Evolutionary conservation across 2,888 invertebrate genomes (phyloP), one percentile per base, ranked within the genome.

Genomic region (Meandrusa payeni): DNA sequence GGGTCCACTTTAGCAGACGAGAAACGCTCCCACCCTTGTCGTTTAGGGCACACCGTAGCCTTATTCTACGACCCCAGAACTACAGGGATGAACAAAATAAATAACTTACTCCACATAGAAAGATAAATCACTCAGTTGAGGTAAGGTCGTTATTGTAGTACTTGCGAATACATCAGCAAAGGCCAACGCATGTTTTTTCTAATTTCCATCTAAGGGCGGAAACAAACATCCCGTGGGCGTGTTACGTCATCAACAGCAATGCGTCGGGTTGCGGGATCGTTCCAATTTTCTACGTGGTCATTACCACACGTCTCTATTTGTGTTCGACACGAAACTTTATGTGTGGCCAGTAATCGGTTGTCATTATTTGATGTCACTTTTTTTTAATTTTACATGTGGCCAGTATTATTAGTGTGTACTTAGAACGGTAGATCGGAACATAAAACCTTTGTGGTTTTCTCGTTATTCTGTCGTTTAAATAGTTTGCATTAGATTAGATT

Each of bases 211-310:
- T 43, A 37, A 32, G 32, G 24, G 32, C 44, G 44, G 44, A 44
- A 39, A 72, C 69, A 70, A 61, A 61, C 20, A 44, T 39, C 44
- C 48, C 52, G 50, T 59, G 54, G 54, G 54, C 53, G 52, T 46
- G 42, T 38, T 41, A 39, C 52, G 31, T 47, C 50, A 58, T 60
- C 59, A 62, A 59, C 57, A 10, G 10, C 12, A 20, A 13, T 3
- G 15, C 20, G 23, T 11, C 12, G 59, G 47, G 50, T 54, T 54
- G 61, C 63, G 57, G 65, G 57, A 59, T 61, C 58, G 60, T 70
- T 75, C 76, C 75, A 76, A 74, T 66, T 71, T 63, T 65, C 72
- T 64, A 68, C 68, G 48, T 7, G 29, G 39, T 34, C 39, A 47
- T 47, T 42, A 47, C 15, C 7, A 28, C 41, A 39, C 34, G 36